Base-by-base conservation (phyloP, 2,797 vertebrate species). In the Vireo griseus region DNA sequence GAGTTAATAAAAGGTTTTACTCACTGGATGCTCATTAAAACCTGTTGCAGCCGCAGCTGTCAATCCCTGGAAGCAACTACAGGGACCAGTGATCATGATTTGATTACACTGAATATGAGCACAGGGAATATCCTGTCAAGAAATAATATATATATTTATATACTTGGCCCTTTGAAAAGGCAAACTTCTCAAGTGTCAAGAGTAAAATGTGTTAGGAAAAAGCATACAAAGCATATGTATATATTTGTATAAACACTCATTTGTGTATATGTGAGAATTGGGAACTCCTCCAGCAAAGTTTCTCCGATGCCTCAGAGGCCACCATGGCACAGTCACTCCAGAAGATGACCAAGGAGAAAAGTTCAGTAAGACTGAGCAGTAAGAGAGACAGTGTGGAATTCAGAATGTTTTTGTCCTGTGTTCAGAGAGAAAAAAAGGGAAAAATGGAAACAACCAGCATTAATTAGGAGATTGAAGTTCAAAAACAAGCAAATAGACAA, bases 1-100 rank as follows among this genome's bases (percentile, higher is more conserved):
- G 40, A 75, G 33, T 62, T 88, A 90, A 88, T 86, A 68, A 48
- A 75, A 86, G 40, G 18, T 58, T 88, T 48, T 59, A 78, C 12
- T 86, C 66, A 40, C 62, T 44, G 47, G 31, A 54, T 83, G 35
- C 58, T 81, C 47, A 25, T 83, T 90, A 55, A 75, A 28, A 90
- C 50, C 54, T 92, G 50, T 86, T 95, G 82, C 73, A 92, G 66
- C 5, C 62, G 54, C 35, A 90, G 37, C 76, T 92, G 90, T 63
- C 84, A 86, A 14, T 19, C 66, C 35, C 65, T 86, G 66, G 50
- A 88, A 94, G n/a, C 54, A 86, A 35, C 76, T 91, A 58, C 24
- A 68, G 84, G 26, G 54, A 92, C 39, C 40, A 78, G 50, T 39
- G 65, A 82, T 89, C 42, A 55, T 72, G 25, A 80, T 61, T 87